phyloP scores from a whole-genome alignment of 2,888 invertebrate species.

The Ichneumoninae sp. region DNA sequence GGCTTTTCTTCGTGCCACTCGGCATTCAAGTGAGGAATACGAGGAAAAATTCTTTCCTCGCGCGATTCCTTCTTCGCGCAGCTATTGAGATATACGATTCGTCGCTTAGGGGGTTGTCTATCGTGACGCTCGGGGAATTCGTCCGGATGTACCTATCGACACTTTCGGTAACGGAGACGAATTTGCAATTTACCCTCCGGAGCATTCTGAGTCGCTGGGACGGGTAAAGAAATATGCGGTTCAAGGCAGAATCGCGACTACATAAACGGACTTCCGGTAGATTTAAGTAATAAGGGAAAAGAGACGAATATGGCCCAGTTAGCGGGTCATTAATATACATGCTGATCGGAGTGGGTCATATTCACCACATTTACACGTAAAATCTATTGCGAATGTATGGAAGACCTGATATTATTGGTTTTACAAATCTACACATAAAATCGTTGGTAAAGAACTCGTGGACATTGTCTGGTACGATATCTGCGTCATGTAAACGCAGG shows the following conservation, averaged over 20 bases:
- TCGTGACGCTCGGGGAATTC: not conserved
- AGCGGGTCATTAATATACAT: no score
- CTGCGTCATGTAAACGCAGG: not conserved
- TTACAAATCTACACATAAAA: not conserved
- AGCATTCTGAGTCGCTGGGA: not conserved
- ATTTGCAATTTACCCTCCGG: not conserved
- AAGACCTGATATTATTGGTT: not conserved
- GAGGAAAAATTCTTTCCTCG: constrained; percentile 5
- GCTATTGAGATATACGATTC: constrained; percentile 2
- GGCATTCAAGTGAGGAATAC: constrained; percentile 32
- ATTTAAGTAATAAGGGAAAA: not conserved
- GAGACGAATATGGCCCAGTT: no score
- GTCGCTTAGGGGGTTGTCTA: not conserved
- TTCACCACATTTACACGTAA: not conserved
- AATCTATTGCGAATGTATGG: no score
- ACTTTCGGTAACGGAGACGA: not conserved
- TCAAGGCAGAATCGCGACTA: not conserved
- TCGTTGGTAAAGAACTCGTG: not conserved
- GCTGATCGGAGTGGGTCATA: not conserved
- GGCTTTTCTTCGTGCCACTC: constrained; percentile 30
- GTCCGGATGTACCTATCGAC: not conserved
- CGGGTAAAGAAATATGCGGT: not conserved
- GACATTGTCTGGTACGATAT: not conserved
- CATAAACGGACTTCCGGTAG: not conserved
- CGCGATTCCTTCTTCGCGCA: constrained; percentile 2